phyloP scores from a whole-genome alignment of 1,140 invertebrate species.

The Pseudomyrmex cubaensis region DNA sequence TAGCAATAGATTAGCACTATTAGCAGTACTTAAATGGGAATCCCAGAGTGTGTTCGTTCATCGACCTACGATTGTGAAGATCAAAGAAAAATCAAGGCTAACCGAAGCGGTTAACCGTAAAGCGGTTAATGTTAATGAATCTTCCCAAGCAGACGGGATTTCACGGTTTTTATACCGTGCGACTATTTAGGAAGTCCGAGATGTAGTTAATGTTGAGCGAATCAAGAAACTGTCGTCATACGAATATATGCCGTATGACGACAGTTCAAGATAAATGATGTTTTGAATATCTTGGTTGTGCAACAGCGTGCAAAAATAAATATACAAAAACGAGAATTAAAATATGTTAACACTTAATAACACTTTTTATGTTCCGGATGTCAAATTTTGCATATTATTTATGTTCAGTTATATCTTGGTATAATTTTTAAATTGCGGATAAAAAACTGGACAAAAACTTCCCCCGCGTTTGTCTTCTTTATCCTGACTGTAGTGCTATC shows the following conservation, averaged over 20 bases:
- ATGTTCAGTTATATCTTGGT: background rate
- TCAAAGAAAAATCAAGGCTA: slow-evolving; percentile 35
- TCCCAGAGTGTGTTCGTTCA: slow-evolving; percentile 32
- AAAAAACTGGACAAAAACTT: background rate
- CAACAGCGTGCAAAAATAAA: slow-evolving; percentile 6
- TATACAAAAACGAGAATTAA: background rate
- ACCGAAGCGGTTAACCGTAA: too few species aligned
- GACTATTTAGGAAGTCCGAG: background rate
- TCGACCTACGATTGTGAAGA: slow-evolving; percentile 35
- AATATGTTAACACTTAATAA: slow-evolving; percentile 7
- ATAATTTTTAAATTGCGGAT: background rate
- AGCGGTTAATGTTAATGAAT: slow-evolving; percentile 11
- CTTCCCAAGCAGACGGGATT: background rate
- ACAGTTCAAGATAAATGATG: slow-evolving; percentile 15
- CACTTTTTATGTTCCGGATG: too few species aligned
- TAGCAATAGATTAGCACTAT: background rate
- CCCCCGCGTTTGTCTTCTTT: background rate
- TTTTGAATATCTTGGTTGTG: slow-evolving; percentile 32
- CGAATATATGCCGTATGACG: slow-evolving; percentile 4
- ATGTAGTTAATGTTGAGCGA: slow-evolving; percentile 5
- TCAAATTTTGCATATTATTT: background rate
- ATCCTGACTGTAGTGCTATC: too few species aligned
- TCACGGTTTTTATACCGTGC: slow-evolving; percentile 30
- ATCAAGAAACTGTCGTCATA: background rate
- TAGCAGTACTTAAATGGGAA: background rate